Evolutionary conservation across 64 coral and sea anemone genomes (phyloP).

Genomic region (Montipora sp.): DNA sequence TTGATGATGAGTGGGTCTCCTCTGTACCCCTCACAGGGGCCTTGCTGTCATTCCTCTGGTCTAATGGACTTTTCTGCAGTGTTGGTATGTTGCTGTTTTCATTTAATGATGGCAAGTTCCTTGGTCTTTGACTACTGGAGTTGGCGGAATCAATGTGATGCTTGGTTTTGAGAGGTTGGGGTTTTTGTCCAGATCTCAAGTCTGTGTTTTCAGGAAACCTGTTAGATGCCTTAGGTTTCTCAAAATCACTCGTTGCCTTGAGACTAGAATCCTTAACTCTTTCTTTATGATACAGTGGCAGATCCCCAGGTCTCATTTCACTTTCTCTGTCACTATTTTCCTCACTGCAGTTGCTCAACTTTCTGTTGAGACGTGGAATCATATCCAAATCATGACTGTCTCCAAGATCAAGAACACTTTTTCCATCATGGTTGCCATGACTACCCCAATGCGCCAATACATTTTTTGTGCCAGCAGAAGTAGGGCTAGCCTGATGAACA

Average conservation of each 20-base stretch:
- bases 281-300: slow-evolving; percentile 25
- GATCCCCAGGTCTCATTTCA: slow-evolving; percentile 45
- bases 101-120: not conserved
- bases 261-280: slow-evolving; percentile 42
- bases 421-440: slow-evolving; percentile 88
- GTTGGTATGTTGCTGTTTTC: slow-evolving; percentile 38
- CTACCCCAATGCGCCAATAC: slow-evolving; percentile 69
- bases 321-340: slow-evolving; percentile 63
- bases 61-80: slow-evolving; percentile 39
- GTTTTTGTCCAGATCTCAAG: slow-evolving; percentile 23
- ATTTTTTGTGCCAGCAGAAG: slow-evolving; percentile 45
- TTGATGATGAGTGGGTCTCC: not conserved
- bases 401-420: slow-evolving; percentile 68
- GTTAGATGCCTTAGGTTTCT: slow-evolving; percentile 3
- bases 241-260: slow-evolving; percentile 28
- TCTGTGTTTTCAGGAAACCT: slow-evolving; percentile 41
- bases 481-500: slow-evolving; percentile 80
- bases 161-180: slow-evolving; percentile 23
- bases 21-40: not conserved
- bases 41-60: slow-evolving; percentile 50
- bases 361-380: slow-evolving; percentile 21
- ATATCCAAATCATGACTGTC: slow-evolving; percentile 42
- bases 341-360: slow-evolving; percentile 34
- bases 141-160: not conserved
- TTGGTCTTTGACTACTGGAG: slow-evolving; percentile 11